Evolutionary conservation across 2,888 invertebrate species (phyloP).

Genomic region (Andrena bucephala): DNA sequence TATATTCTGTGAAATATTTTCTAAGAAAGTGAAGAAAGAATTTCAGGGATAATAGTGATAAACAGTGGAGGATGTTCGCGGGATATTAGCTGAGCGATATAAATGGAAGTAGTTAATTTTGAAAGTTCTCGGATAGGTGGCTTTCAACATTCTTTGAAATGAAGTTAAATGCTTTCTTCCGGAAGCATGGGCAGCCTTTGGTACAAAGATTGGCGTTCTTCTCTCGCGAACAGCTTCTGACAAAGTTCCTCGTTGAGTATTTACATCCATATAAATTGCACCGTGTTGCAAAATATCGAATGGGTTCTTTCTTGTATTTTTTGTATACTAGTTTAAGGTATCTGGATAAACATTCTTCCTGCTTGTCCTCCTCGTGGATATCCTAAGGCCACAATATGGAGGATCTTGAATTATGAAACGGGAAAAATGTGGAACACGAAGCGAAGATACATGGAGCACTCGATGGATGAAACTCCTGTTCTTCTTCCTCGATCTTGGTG

Average conservation of each 20-base stretch:
- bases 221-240: neutral
- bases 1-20: neutral
- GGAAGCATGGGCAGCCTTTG: neutral
- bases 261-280: neutral
- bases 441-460: no score
- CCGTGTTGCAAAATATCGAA: no score
- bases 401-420: no score
- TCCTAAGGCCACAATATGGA: no score
- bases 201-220: neutral
- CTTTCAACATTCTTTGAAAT: neutral
- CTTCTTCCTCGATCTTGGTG: no score
- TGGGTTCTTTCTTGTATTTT: no score
- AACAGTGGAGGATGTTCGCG: neutral
- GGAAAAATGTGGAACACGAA: no score
- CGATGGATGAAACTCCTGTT: no score
- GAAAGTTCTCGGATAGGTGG: neutral
- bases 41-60: neutral
- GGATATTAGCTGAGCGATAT: neutral
- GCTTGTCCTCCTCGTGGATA: no score
- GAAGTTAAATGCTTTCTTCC: neutral
- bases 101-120: neutral
- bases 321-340: no score
- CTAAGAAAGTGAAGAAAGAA: neutral
- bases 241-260: neutral
- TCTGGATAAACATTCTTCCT: no score